These are phyloP conservation scores for Vidua chalybeata DNA, from an alignment of 2,113 vertebrate species.

Conservation along the genomic window DNA sequence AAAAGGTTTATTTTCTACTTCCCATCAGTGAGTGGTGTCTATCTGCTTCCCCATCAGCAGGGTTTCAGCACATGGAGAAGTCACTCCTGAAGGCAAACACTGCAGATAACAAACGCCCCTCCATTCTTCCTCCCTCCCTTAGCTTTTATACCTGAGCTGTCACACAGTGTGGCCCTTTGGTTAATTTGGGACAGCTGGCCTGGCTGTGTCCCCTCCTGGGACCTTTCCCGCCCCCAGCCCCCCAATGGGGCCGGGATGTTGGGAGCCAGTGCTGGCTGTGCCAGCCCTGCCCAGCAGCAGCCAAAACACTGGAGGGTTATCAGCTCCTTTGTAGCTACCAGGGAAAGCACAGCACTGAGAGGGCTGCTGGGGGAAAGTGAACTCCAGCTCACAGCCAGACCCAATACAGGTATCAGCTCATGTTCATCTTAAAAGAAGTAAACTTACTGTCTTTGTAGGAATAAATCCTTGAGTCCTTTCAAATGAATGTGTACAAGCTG, in stretches of 20 bases:
- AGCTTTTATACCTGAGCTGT: not conserved
- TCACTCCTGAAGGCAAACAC: not conserved
- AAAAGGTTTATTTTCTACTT: not conserved
- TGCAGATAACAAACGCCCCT: rapidly evolving
- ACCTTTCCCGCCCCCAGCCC: not conserved
- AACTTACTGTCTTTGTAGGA: not conserved
- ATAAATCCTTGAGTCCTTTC: not conserved
- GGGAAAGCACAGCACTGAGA: not conserved
- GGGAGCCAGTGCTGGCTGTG: not conserved
- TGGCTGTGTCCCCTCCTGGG: not conserved
- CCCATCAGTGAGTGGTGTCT: too few relatives aligned
- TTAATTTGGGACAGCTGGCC: not conserved
- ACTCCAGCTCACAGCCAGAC: not conserved
- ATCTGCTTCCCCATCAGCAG: not conserved
- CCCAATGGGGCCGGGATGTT: not conserved
- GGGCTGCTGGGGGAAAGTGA: not conserved
- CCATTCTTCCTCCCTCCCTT: not conserved
- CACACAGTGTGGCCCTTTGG: rapidly evolving
- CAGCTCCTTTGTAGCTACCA: not conserved
- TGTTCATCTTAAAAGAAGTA: not conserved
- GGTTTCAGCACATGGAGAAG: too few relatives aligned
- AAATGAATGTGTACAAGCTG: not conserved
- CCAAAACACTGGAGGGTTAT: not conserved
- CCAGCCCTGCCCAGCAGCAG: not conserved
- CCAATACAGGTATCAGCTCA: not conserved